These are phyloP conservation scores for Peucedramus taeniatus DNA, from an alignment of 2,113 vertebrate species.

Conservation along the genomic window DNA sequence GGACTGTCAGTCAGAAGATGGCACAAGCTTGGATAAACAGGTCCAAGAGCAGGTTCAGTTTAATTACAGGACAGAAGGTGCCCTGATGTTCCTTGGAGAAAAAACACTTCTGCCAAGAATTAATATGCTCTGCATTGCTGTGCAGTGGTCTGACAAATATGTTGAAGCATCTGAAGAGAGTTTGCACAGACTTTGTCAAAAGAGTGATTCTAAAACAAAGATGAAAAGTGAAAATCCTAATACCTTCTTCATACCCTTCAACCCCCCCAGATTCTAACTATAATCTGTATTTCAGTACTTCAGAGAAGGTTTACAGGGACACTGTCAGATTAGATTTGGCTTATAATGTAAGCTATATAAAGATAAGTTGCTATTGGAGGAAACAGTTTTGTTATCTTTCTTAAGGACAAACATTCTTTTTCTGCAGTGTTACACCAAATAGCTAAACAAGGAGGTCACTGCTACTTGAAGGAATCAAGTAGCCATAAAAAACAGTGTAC, in stretches of 20 bases:
- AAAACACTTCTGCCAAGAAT: neutral
- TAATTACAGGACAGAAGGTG: constrained; percentile 50
- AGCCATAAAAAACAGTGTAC: neutral
- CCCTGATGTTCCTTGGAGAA: constrained; percentile 18
- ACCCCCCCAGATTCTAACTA: neutral
- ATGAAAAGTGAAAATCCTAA: constrained; percentile 30
- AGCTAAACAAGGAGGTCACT: neutral
- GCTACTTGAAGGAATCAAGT: neutral
- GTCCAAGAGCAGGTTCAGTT: constrained; percentile 20
- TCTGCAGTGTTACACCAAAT: neutral
- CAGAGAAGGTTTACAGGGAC: constrained; percentile 19
- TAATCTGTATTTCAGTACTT: constrained; percentile 37
- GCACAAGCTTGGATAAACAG: neutral
- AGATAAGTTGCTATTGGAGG: neutral
- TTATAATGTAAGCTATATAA: neutral
- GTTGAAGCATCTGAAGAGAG: constrained; percentile 4
- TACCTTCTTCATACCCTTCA: neutral
- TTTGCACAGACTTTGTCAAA: constrained; percentile 15
- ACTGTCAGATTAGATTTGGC: constrained; percentile 34
- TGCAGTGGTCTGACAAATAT: constrained; percentile 28
- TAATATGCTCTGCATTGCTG: constrained; percentile 15
- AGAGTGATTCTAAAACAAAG: constrained; percentile 4
- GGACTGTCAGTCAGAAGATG: neutral
- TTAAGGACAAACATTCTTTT: neutral
- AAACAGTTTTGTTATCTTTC: neutral